These are phyloP conservation scores for Pterocles orientalis DNA, from an alignment of 2,113 vertebrate species.

Conservation along the genomic window DNA sequence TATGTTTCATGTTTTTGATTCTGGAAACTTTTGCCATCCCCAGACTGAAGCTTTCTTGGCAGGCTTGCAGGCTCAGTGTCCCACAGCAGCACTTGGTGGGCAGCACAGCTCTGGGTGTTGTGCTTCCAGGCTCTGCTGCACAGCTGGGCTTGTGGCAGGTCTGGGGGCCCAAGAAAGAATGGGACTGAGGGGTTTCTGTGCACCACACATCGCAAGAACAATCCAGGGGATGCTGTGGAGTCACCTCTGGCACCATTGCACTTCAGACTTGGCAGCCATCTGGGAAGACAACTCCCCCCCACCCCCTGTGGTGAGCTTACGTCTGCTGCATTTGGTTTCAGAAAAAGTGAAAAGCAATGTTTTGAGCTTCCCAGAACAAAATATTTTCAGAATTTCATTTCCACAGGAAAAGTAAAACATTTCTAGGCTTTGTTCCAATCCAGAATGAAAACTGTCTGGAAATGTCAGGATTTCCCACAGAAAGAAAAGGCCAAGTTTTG, in stretches of 20 bases:
- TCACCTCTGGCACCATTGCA: not conserved
- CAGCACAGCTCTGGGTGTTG: not conserved
- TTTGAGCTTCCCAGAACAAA: not conserved
- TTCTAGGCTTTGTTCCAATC: not conserved
- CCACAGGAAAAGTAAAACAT: not conserved
- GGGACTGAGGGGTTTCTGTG: not conserved
- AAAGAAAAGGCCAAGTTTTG: not conserved
- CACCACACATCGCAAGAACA: not conserved
- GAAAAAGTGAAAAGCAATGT: not conserved
- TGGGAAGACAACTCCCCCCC: not conserved
- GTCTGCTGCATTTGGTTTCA: not conserved
- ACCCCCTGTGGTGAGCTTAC: rapidly evolving
- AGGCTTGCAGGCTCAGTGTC: not conserved
- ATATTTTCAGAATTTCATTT: slow-evolving; percentile 1
- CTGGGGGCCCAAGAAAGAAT: not conserved
- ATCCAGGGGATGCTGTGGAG: not conserved
- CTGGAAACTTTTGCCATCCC: not conserved
- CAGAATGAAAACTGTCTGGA: not conserved
- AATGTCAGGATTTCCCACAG: slow-evolving; percentile 4
- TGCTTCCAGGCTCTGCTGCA: not conserved
- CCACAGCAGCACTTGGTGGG: not conserved
- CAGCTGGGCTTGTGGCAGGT: too few relatives aligned
- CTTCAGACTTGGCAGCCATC: not conserved
- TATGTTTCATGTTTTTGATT: not conserved
- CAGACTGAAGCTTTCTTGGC: not conserved